Base-by-base conservation (phyloP, 2,113 vertebrate genomes). In the Prunella himalayana region DNA sequence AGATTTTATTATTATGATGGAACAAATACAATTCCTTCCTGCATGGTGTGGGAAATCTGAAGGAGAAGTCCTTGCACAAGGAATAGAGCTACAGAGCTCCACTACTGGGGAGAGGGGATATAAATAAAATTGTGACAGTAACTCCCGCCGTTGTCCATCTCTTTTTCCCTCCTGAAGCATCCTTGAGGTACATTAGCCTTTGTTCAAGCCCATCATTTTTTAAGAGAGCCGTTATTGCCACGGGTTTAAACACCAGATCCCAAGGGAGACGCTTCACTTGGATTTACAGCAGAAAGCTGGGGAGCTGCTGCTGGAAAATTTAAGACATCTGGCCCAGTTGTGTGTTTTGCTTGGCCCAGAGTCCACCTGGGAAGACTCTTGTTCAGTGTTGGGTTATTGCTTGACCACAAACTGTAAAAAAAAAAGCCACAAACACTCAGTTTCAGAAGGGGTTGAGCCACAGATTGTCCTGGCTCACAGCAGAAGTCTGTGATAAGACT, bases 81-180 rank as follows among this genome's bases (percentile, higher is more conserved):
- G 88, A 87, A 56, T 4, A 78, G 86, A 69, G 72, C 93, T 94
- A 44, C 20, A 66, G 65, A 94, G 76, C 77, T 93, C 95, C 94
- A 17, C 88, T 96, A 91, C 60, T 4, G 86, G 97, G 89, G 93
- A 97, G 83, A 94, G 92, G 97, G 97, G 96, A 95, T 97, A 96
- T 59, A 94, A 98, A 98, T 98, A 98, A 98, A 98, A 96, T 78
- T 78, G 78, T 96, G 88, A 30, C 94, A 90, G 73, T 82, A 94
- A 88, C 84, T 91, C 71, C 76, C 79, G 64, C 82, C 47, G 11
- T 45, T 86, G 75, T 66, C 76, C 50, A 64, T 87, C 92, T 97
- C 85, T 69, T 85, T 95, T 95, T 47, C 71, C 24, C 44, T 53
- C 76, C 50, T 0, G 5, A 45, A 85, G 78, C 66, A 51, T 35